Percentiles rank a stretch among this genome's conserved stretches.
phyloP scores from a whole-genome alignment of 2,888 invertebrate species.

The Brassicogethes aeneus region DNA sequence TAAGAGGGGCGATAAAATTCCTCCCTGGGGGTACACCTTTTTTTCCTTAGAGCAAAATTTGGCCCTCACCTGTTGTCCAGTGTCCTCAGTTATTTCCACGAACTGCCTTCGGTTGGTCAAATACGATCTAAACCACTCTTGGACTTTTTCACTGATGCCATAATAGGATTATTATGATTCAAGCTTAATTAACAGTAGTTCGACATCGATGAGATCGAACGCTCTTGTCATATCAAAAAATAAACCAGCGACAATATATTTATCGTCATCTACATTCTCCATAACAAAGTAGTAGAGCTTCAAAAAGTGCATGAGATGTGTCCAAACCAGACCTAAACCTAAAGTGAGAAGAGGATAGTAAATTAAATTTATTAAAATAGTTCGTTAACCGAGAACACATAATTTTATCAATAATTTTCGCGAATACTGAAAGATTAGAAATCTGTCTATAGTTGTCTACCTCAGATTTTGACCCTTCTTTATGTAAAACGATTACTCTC shows the following conservation, averaged over 20 bases:
- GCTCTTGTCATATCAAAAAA: background rate
- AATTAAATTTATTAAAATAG: background rate
- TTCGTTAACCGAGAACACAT: background rate
- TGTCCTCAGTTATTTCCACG: background rate
- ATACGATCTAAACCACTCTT: background rate
- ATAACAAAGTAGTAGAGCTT: background rate
- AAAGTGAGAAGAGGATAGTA: background rate
- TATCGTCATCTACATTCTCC: background rate
- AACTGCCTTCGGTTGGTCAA: too few species aligned
- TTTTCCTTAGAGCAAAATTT: background rate
- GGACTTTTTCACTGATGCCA: background rate
- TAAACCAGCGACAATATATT: background rate
- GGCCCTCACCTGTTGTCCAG: background rate
- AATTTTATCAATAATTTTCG: slow-evolving; percentile 1
- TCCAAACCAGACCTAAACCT: background rate
- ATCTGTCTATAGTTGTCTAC: background rate
- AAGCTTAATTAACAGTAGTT: background rate
- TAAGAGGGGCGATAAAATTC: background rate
- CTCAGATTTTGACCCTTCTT: slow-evolving; percentile 1
- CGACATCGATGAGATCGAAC: background rate
- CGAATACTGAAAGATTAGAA: slow-evolving; percentile 1
- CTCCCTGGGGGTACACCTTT: background rate
- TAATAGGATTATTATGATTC: too few species aligned
- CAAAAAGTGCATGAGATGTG: background rate
- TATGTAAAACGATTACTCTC: background rate